A percentile compares a stretch with the other conserved stretches of the same genome.
Evolutionary conservation across 2,113 vertebrate genomes (phyloP).

Genomic region (Carassius carassius): DNA sequence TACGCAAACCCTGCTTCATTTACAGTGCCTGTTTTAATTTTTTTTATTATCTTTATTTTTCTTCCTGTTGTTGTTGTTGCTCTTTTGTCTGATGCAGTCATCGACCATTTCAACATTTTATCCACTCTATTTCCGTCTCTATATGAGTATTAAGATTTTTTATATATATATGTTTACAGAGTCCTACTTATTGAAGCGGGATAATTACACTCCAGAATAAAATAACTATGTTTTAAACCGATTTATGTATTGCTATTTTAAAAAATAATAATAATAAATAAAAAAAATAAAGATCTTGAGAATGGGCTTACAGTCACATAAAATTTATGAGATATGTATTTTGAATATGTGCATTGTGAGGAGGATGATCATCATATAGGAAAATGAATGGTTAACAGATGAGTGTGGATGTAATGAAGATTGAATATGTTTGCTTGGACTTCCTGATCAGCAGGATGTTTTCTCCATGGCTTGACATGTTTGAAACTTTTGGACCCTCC

Average conservation of each 20-base stretch:
- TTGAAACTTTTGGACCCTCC: constrained; percentile 26
- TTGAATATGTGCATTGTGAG: constrained; percentile 12
- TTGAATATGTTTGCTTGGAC: background rate
- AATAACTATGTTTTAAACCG: constrained; percentile 30
- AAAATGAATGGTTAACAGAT: background rate
- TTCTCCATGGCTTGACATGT: constrained; percentile 35
- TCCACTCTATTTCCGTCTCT: constrained; percentile 4
- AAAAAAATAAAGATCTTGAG: constrained; percentile 28
- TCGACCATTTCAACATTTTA: background rate
- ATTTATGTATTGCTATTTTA: constrained; percentile 35
- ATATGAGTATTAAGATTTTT: background rate
- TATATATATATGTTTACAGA: background rate
- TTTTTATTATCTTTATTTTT: too few species aligned
- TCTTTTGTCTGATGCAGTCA: constrained; percentile 17
- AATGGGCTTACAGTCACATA: constrained; percentile 47
- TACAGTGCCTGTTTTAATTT: constrained; percentile 42
- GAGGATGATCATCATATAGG: constrained; percentile 9
- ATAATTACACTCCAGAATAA: background rate
- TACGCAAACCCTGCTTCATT: background rate
- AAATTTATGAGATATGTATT: constrained; percentile 46
- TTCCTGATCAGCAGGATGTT: constrained; percentile 12
- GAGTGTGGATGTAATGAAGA: background rate
- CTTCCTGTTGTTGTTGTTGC: background rate
- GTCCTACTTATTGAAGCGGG: constrained; percentile 15
- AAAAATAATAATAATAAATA: background rate